Base-by-base conservation (phyloP, 2,797 vertebrate species). In the Distichodus sexfasciatus region DNA sequence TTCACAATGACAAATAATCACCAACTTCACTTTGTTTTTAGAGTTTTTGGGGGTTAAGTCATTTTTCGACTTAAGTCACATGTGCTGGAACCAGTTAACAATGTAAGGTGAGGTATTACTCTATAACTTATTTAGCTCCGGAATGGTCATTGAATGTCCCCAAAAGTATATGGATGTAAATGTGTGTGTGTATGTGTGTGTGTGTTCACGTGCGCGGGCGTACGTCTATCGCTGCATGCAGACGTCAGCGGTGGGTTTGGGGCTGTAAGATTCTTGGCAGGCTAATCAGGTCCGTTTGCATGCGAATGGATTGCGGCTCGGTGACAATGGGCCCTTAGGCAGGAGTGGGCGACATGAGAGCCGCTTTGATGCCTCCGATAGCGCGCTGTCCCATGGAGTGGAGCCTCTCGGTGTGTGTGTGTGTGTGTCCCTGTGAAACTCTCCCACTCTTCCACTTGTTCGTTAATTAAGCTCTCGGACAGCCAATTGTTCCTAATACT, bases 291-390 rank as follows among this genome's bases (percentile, higher is more conserved):
- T 43, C 8, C 10, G 36, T 61, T 66, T 54, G 63, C 63, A 72
- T 54, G 36, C 50, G 63, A 72, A 72, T 72, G 38, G 54, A 60
- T 72, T 33, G 19, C 70, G 61, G 46, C 29, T 72, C 12, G 6
- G 70, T 72, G 70, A 72, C 54, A 72, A 72, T 72, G 38, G 55
- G 54, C 35, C 46, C 62, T 72, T 8, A 60, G 62, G 63, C 26
- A 66, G 38, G 63, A 72, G 63, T 72, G 70, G 54, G 70, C 50
- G 63, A 53, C 15, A 66, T 53, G 17, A 72, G 55, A 60, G 55
- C 21, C 36, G 38, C 70, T 72, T 72, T 72, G 70, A 72, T 66
- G 70, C 55, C 54, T 53, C 28, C 29, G 35, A 14, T 28, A 64
- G 44, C 15, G 14, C 17, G 48, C 17, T 24, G 36, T 41, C 38